phyloP scores from a whole-genome alignment of 2,888 invertebrate species.

The Liopterus haemorrhoidalis region DNA sequence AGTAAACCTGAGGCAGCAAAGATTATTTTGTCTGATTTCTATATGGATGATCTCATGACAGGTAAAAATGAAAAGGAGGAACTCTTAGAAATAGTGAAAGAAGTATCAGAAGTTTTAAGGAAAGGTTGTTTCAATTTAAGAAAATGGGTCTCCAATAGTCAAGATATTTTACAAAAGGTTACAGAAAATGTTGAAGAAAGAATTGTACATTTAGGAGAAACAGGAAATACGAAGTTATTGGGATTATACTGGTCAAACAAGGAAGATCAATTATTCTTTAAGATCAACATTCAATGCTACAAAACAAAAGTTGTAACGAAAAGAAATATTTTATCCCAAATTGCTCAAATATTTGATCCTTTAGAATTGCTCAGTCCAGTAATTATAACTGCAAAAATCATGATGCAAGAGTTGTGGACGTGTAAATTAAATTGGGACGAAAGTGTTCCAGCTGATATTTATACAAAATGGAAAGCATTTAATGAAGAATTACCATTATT shows the following conservation, averaged over 20 bases:
- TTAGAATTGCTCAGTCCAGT: slow-evolving; percentile 20
- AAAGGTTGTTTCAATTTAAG: slow-evolving; percentile 14
- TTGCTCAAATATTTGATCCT: slow-evolving; percentile 15
- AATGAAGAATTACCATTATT: slow-evolving; percentile 2
- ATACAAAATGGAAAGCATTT: slow-evolving; percentile 13
- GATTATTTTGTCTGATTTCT: slow-evolving; percentile 14
- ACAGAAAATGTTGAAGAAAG: too few relatives aligned
- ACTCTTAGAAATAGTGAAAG: not conserved
- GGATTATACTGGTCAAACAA: slow-evolving; percentile 1
- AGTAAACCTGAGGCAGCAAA: not conserved
- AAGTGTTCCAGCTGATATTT: slow-evolving; percentile 11
- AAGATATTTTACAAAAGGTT: slow-evolving; percentile 6
- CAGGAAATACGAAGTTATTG: too few relatives aligned
- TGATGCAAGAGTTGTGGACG: slow-evolving; percentile 21
- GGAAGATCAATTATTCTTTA: slow-evolving; percentile 2
- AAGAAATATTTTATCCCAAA: slow-evolving; percentile 9
- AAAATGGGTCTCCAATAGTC: slow-evolving; percentile 14
- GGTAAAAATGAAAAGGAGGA: slow-evolving; percentile 9
- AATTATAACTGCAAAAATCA: slow-evolving; percentile 15
- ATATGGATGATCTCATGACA: slow-evolving; percentile 16
- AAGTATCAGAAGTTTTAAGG: slow-evolving; percentile 6
- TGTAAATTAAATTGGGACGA: slow-evolving; percentile 23
- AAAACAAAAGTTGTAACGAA: slow-evolving; percentile 7
- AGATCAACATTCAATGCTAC: slow-evolving; percentile 1
- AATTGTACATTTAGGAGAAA: too few relatives aligned